A percentile compares a stretch with the other conserved stretches of the same genome.
Conservation (phyloP, 23 tunicate genomes). For the Clavelina lepadiformis region DNA sequence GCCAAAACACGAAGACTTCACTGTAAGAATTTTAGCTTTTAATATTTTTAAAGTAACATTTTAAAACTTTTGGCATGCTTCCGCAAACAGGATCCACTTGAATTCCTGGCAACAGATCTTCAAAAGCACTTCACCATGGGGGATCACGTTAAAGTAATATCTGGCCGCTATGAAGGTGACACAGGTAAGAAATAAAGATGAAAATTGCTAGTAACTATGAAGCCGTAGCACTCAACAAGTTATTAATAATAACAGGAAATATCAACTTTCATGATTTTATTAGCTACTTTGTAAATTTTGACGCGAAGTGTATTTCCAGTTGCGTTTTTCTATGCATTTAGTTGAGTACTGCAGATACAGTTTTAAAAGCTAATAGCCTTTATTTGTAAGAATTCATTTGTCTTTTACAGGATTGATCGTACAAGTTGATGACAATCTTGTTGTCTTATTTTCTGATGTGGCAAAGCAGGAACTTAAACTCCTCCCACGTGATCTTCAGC, state of each 20-base stretch:
- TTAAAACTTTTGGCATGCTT: not conserved
- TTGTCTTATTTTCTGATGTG: conserved; percentile 82
- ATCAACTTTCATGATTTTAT: too few species aligned
- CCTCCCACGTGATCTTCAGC: conserved; percentile 84
- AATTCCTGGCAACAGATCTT: conserved; percentile 79
- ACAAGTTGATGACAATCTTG: conserved; percentile 84
- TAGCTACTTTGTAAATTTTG: too few species aligned
- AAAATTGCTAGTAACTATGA: too few species aligned
- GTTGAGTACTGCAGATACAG: not conserved
- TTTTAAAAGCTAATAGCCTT: not conserved
- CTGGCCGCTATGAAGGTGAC: conserved; percentile 93
- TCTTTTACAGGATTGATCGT: conserved; percentile 72
- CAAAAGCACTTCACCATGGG: conserved; percentile 90
- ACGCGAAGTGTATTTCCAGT: too few species aligned
- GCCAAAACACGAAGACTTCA: conserved; percentile 88
- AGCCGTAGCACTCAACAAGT: too few species aligned
- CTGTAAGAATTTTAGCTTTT: not conserved
- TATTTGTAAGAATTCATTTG: too few species aligned
- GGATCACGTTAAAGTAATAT: conserved; percentile 95
- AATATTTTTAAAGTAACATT: not conserved
- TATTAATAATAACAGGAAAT: too few species aligned
- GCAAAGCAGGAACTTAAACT: conserved; percentile 98
- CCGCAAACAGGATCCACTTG: conserved; percentile 73
- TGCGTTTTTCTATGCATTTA: not conserved
- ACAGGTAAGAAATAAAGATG: too few species aligned